Base-by-base conservation (phyloP, 1,140 invertebrate species). In the Pantala flavescens region DNA sequence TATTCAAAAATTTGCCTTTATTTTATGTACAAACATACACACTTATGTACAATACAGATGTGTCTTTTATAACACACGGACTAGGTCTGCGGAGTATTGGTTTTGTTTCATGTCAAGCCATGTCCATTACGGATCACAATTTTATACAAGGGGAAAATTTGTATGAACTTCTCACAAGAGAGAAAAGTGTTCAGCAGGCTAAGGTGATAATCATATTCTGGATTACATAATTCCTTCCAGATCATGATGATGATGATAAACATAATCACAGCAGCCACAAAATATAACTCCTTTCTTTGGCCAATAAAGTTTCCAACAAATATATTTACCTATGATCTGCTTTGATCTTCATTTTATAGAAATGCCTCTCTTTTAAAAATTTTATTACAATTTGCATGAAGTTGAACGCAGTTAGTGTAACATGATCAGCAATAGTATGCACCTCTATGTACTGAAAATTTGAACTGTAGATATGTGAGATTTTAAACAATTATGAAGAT, bases 1-100 rank as follows among this genome's bases (percentile, higher is more conserved):
- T 63, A 63, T 63, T 63, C 14, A 63, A 63, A 63, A 63, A 63
- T 19, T 63, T 63, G 14, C 49, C 49, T 63, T 63, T 63, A 63
- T 63, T 63, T 63, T 63, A 63, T 63, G 49, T 63, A 63, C 49
- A 63, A 63, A 63, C 49, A 63, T 63, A 63, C 49, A 63, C n/a
- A 63, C 49, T 63, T 63, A 63, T 63, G 49, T 63, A 63, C 49
- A 63, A 63, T 21, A 63, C 49, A 63, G 49, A 63, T 63, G 49
- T 63, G 49, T 63, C 49, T 63, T 63, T 63, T 63, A 63, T 63
- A 63, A 63, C 49, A 63, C 49, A 63, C 49, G 49, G 49, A 63
- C 49, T 63, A 63, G 49, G 49, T 63, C 49, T 63, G 49, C 49
- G 12, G 49, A 63, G 49, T 63, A 63, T 63, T 63, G 49, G 49